Evolutionary conservation across 2,113 vertebrate species (phyloP), one percentile per base, ranked within the genome.

Genomic region (Conger conger): DNA sequence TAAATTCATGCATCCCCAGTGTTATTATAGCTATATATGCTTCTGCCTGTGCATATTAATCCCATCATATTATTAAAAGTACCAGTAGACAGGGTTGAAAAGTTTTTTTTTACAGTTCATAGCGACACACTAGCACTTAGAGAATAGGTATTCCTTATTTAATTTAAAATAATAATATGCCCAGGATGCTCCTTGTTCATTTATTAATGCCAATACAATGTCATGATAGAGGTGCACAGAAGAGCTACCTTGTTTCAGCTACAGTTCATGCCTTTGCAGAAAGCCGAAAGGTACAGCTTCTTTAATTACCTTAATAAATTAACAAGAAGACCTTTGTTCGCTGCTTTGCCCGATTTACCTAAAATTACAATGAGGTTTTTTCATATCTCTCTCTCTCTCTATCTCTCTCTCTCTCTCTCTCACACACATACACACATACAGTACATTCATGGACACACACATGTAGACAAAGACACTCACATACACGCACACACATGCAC

Each of bases 21-120:
- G 27, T 18, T 20, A 45, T 38, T 73, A 53, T 76, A 38, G 76
- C 30, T 68, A 23, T 50, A 42, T 77, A 40, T 79, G 78, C 36
- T 82, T 57, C 38, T 79, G 81, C 85, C 73, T 54, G 27, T 79
- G 16, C 50, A 15, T n/a, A 27, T 35, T 86, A 60, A 45, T 86
- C 73, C 35, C 81, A 37, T 82, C 73, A 83, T 30, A 50, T 40
- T 60, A 8, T 40, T 27, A 80, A 73, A 80, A 80, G 57, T 27
- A 63, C 4, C 57, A 80, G 79, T 45, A 40, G 38, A n/a, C 20
- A 80, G 27, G 40, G 18, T 45, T 40, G 33, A 23, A 38, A 20
- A 38, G 82, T 38, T 73, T 73, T 11, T 73, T 38, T 76, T 36
- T 3, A 63, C 20, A 63, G 68, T 68, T 36, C 54, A 82, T 33